Evolutionary conservation across 2,888 invertebrate genomes (phyloP), one percentile per base, ranked within the genome.

Genomic region (Ariolimax columbianus): DNA sequence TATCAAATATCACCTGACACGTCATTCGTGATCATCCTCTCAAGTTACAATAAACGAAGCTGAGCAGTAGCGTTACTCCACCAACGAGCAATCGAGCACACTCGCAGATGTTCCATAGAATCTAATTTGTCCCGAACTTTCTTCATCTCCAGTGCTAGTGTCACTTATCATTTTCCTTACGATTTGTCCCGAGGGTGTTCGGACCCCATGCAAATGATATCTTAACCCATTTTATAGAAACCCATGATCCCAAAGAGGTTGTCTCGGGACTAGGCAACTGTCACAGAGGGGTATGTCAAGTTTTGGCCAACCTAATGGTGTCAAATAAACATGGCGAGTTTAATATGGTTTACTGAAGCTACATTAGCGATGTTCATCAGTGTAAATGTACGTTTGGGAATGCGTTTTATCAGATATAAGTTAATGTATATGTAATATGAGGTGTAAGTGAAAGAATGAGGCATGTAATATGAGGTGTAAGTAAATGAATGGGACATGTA

Each of bases 91-190:
- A 36, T 30, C 4, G 36, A 73, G 43, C 19, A 17, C 30, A 14
- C 38, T 68, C 83, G 30, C 77, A 78, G 78, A 78, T 79, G 84
- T 78, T 84, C 51, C 78, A 19, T 14, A 19, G 83, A 83, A 83
- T 83, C 77, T 77, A 83, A 83, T 83, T 83, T 47, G 36, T 26
- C 33, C 55, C 40, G 33, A n/a, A 40, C 59, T 63, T 75, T 43
- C 73, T 59, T 26, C 70, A 30, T 43, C 83, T 55, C 68, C 36
- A 23, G 77, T 59, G 68, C 66, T 59, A 19, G 63, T 68, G 83
- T 83, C 83, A 77, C 68, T 77, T 77, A 68, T 75, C 51, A 83
- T 83, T 83, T 83, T 73, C 68, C 83, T 66, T 83, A 77, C 66
- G 63, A 51, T 33, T n/a, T 7, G n/a, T 51, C 77, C 77, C 83